Base-by-base conservation (phyloP, 2,113 vertebrate species). In the Cryptotis parvus region DNA sequence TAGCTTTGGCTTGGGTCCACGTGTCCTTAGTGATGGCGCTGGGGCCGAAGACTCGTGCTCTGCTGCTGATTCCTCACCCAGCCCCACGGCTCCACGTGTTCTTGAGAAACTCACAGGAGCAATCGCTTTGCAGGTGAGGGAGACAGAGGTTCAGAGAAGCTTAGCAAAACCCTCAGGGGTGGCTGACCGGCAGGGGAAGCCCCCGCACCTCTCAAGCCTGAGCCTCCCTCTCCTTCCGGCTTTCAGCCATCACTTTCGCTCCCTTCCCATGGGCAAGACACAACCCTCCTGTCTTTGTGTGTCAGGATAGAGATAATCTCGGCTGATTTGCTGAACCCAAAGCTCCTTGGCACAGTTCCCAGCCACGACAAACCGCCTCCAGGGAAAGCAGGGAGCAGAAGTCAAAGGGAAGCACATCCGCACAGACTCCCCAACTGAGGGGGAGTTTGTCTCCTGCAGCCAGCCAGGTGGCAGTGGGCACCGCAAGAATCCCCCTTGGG, bases 401-500 rank as follows among this genome's bases (percentile, higher is more conserved):
- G 26, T 35, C 76, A 7, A 33, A 45, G 33, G 43, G 33, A 70
- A 29, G 55, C 2, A 0, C 45, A 24, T 45, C 76, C 6, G 5
- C 82, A 27, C 16, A 10, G 24, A n/a, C n/a, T 63, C 65, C 29
- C n/a, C 16, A 9, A 16, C 29, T 24, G 22, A 18, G 24, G 55
- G 55, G 39, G 52, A 27, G 3, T 35, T 15, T 81, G 35, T 37
- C 27, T 81, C 76, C 0, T 0, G 14, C 63, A 74, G 49, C 11
- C 29, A 4, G n/a, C 31, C 37, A 31, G 33, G 65, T n/a, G 27
- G 58, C 16, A 45, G n/a, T n/a, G 58, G 22, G 55, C 18, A 84
- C 68, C 65, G 4, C 39, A 77, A 66, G 70, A 73, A 92, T 86
- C 90, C 65, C 74, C 52, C 43, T 70, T 43, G 69, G 83, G 55